phyloP scores from a whole-genome alignment of 2,888 invertebrate species.

The Trissoscelio sp. region DNA sequence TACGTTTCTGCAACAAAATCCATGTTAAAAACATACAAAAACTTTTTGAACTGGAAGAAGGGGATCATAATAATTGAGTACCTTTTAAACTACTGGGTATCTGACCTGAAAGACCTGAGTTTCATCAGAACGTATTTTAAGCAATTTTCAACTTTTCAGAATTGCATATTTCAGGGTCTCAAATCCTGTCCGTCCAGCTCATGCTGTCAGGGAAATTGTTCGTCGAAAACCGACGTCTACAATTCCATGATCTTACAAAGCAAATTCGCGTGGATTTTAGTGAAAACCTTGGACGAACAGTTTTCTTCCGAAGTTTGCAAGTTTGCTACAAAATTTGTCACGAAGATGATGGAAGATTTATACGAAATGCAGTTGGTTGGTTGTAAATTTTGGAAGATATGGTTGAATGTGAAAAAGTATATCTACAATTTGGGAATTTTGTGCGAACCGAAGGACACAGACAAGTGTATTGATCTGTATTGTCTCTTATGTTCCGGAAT shows the following conservation, averaged over 20 bases:
- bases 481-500: conserved; percentile 34
- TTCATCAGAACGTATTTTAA: not conserved
- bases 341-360: conserved; percentile 12
- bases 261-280: not conserved
- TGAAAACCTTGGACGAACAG: not conserved
- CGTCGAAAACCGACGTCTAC: not conserved
- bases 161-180: not conserved
- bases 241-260: not conserved
- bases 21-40: too few species aligned
- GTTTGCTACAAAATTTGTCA: not conserved
- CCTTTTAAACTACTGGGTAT: not conserved
- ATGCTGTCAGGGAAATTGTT: conserved; percentile 19
- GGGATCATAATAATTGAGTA: not conserved
- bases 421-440: conserved; percentile 4
- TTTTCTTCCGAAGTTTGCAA: not conserved
- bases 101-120: not conserved
- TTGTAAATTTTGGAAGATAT: not conserved
- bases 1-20: too few species aligned
- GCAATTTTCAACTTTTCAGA: not conserved
- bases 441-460: not conserved
- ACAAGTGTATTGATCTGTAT: conserved; percentile 20
- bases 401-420: conserved; percentile 11
- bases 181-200: not conserved
- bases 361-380: not conserved
- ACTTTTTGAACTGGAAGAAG: too few species aligned